These are phyloP conservation scores for Rhabdophis nuchalis DNA, from an alignment of 2,797 vertebrate species.

Conservation along the genomic window DNA sequence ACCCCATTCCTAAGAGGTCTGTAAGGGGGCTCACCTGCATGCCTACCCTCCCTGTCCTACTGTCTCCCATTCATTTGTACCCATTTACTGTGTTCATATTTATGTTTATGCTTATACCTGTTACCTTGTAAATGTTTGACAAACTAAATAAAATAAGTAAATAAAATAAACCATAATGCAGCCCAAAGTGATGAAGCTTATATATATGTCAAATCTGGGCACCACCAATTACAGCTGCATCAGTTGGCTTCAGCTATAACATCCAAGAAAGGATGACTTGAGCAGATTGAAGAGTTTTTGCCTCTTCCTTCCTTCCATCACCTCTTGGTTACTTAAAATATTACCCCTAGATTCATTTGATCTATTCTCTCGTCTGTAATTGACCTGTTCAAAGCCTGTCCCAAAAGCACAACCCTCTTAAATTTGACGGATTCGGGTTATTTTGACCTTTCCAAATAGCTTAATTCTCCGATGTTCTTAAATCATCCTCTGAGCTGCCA, in stretches of 20 bases:
- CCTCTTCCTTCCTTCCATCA: background rate
- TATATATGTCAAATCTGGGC: background rate
- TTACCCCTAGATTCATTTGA: background rate
- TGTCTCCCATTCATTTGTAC: no score
- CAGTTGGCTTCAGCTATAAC: background rate
- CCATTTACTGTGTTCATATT: no score
- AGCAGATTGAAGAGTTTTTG: background rate
- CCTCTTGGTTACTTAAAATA: background rate
- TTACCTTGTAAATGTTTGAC: no score
- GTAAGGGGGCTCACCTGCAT: no score
- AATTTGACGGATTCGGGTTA: background rate
- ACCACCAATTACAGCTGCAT: background rate
- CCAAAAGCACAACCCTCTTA: background rate
- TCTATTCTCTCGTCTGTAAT: background rate
- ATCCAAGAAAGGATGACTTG: background rate
- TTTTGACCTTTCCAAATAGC: constrained; percentile 7
- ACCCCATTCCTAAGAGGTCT: no score
- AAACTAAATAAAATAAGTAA: no score
- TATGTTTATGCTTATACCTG: no score
- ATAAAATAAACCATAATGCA: background rate
- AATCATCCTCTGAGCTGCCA: background rate
- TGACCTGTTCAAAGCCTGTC: background rate
- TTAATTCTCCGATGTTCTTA: background rate
- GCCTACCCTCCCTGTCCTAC: no score
- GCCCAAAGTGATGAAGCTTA: background rate